phyloP scores from a whole-genome alignment of 2,113 vertebrate genomes.

The Cathartes aura region DNA sequence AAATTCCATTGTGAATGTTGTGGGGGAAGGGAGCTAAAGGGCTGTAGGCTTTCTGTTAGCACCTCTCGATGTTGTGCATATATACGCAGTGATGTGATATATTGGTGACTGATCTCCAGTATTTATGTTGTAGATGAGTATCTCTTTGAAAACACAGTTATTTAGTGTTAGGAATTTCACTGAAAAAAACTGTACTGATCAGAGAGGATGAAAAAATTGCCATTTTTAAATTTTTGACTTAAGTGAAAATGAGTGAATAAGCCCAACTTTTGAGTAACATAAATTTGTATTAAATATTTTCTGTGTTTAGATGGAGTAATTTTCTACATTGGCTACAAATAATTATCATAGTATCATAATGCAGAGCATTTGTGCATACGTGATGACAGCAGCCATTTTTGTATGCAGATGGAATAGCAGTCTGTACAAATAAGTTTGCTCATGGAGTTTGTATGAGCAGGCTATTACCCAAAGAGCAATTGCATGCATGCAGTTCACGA shows the following conservation, averaged over 20 bases:
- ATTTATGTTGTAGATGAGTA: not conserved
- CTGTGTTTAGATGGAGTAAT: not conserved
- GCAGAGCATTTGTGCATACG: not conserved
- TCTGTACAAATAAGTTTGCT: not conserved
- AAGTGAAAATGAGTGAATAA: not conserved
- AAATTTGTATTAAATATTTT: not conserved
- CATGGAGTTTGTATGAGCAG: not conserved
- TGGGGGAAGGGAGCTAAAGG: not conserved
- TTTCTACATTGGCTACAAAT: not conserved
- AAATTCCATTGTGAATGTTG: not conserved
- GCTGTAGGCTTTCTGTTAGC: not conserved
- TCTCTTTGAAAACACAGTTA: not conserved
- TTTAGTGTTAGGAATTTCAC: not conserved
- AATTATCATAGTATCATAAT: not conserved
- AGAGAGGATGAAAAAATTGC: not conserved
- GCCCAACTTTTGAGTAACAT: not conserved
- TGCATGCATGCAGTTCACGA: not conserved
- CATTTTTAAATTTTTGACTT: not conserved
- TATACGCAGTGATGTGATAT: not conserved
- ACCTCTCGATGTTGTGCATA: fast-evolving
- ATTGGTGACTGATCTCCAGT: not conserved
- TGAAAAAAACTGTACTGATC: not conserved
- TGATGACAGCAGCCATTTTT: not conserved
- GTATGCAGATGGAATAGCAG: not conserved
- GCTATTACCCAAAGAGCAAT: not conserved